Base-by-base conservation (phyloP, 2,888 invertebrate genomes). In the Tuta absoluta region DNA sequence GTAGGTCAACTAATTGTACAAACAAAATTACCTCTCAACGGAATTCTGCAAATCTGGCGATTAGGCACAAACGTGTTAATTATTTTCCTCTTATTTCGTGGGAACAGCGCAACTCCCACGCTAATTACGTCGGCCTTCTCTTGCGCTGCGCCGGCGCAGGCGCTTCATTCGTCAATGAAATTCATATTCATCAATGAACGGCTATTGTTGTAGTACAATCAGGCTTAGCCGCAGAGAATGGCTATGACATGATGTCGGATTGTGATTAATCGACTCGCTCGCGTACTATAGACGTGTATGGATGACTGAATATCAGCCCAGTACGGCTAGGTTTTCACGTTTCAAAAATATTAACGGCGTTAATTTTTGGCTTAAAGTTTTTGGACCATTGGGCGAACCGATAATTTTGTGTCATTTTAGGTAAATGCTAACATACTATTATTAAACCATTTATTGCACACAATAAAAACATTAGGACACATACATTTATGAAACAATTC, bases 71-170 rank as follows among this genome's bases (percentile, higher is more conserved):
- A 11, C n/a, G 71, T 77, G 76, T 81, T 80, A 79, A 72, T 76
- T 79, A 82, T 85, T 85, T 82, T 82, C 83, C 82, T 83, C 81
- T 78, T 78, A 19, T 75, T 76, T 77, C 87, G 88, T 89, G 90
- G 81, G 89, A 89, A 88, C 77, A 69, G 67, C 73, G 70, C 69
- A 75, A 75, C 82, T 89, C 89, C 87, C 89, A 90, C 89, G 87
- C 82, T 86, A 85, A 88, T 89, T 87, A 84, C 76, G 66, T 65
- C 67, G 72, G 75, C 77, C 77, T 82, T 80, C 80, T 81, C 75
- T 76, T 77, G 78, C 77, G 80, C 75, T 75, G 72, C 66, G 64
- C 63, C 62, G 67, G 73, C 49, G 73, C 73, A 74, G 76, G 73
- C 75, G 73, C 75, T 75, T 74, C 61, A 68, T 63, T 79, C 75